These are phyloP conservation scores for Thecophora atra DNA, from an alignment of 2,888 invertebrate genomes.

Conservation along the genomic window DNA sequence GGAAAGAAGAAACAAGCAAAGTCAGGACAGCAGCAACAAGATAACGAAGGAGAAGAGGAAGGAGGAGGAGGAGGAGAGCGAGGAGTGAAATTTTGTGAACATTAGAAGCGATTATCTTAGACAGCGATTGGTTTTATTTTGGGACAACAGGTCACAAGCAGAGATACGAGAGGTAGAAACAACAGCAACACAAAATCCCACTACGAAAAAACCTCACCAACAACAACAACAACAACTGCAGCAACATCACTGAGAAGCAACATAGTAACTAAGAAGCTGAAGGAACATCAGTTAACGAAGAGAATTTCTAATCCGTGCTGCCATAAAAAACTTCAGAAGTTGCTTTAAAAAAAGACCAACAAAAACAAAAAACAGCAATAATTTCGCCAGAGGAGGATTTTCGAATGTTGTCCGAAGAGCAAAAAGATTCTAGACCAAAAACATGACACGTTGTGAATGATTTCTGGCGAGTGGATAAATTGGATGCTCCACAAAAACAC, in stretches of 20 bases:
- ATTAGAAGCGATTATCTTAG: conserved; percentile 13
- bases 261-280: not conserved
- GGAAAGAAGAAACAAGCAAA: not conserved
- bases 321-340: not conserved
- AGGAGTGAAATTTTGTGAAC: not conserved
- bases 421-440: not conserved
- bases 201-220: not conserved
- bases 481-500: too few species aligned
- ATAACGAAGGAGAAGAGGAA: not conserved
- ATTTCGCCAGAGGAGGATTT: conserved; percentile 5
- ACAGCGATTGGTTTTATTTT: conserved; percentile 1
- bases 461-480: conserved; percentile 8
- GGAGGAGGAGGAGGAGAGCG: not conserved
- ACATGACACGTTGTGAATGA: not conserved
- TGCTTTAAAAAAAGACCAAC: not conserved
- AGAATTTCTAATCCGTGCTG: not conserved
- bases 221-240: conserved; percentile 13
- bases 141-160: conserved; percentile 14
- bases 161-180: not conserved
- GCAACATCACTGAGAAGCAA: not conserved
- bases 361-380: not conserved
- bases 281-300: conserved; percentile 20
- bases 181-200: not conserved
- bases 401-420: not conserved
- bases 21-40: not conserved